Base-by-base conservation (phyloP, 2,113 vertebrate species). In the Cathartes aura region DNA sequence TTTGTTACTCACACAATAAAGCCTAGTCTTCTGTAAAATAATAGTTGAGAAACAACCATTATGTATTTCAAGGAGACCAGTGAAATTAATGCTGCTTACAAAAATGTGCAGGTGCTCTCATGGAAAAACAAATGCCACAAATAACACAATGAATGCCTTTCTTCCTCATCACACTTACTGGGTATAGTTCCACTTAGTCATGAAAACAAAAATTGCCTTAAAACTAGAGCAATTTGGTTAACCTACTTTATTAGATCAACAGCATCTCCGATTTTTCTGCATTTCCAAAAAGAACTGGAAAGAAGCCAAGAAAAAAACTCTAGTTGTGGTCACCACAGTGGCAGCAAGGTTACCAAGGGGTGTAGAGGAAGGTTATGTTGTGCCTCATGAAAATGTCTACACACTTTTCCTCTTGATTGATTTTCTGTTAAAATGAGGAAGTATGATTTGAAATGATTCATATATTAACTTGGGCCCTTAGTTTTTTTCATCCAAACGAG, bases 371-470 rank as follows among this genome's bases (percentile, higher is more conserved):
- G 21, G 56, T 94, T 62, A 15, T 81, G 19, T 47, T 87, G 22
- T 52, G 26, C 9, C 23, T 89, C 58, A 89, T 68, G 70, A 96
- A 95, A 87, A 85, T 67, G 43, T 8, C 23, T 82, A 10, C n/a
- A 83, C 9, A 10, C 6, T 90, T 96, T 62, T 56, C 45, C 60
- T 36, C 40, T 47, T 30, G 58, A 89, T 38, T 82, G 47, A 95
- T 91, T 96, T 92, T 82, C 72, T 90, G 47, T 76, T 94, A 64
- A 76, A 71, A 83, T 42, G 21, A 93, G n/a, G 40, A 87, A 68
- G 38, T 74, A 40, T 89, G 36, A 82, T 90, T 88, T 87, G 26
- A 71, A 62, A 48, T 90, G 64, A 83, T 89, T 58, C 48, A 73
- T 48, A 82, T 43, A 59, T 93, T 94, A 81, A 53, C 47, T 78